phyloP scores from a whole-genome alignment of 2,113 vertebrate species.

The Apodemus speciosus region DNA sequence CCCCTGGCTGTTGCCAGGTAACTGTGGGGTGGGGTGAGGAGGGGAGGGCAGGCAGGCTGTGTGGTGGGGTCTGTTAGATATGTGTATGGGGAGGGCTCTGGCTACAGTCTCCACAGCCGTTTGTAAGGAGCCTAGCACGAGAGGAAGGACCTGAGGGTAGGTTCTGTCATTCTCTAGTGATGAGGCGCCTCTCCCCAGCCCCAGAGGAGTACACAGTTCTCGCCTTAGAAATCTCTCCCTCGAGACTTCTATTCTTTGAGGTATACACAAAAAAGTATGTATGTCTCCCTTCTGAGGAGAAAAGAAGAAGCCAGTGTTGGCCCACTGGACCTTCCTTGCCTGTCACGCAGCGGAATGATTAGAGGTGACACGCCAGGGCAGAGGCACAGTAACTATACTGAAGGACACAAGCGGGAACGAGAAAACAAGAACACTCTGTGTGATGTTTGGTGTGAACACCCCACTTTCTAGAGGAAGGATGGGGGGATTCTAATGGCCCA shows the following conservation, averaged over 20 bases:
- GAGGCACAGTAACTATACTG: background rate
- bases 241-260: background rate
- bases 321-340: background rate
- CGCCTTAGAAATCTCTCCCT: background rate
- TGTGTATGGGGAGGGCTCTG: background rate
- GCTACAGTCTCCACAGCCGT: background rate
- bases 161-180: background rate
- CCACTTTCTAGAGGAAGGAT: background rate
- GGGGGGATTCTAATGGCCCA: background rate
- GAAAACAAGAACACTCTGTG: background rate
- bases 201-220: background rate
- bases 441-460: background rate
- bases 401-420: background rate
- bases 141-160: background rate
- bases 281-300: background rate
- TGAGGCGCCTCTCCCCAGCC: background rate
- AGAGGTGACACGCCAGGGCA: background rate
- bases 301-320: background rate
- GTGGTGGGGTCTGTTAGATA: background rate
- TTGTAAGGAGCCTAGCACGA: background rate
- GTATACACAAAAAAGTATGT: background rate
- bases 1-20: no score
- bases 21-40: no score
- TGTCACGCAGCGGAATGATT: background rate
- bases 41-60: background rate